Conservation (phyloP, 1,140 invertebrate genomes). For the Drosophila suzukii region DNA sequence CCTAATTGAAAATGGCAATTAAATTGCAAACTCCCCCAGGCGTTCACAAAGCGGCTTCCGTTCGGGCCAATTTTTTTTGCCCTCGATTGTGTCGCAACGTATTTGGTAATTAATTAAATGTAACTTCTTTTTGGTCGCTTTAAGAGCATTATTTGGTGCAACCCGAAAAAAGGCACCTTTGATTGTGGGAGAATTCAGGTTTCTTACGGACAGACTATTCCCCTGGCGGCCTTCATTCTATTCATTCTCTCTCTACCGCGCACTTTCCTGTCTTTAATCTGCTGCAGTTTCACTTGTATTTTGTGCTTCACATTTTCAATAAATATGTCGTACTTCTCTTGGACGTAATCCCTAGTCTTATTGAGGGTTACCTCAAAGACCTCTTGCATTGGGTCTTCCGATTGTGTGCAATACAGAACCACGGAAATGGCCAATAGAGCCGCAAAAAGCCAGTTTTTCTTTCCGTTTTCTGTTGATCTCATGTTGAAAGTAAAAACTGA, state of each 20-base stretch:
- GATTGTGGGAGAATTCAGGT: not conserved
- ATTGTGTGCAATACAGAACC: not conserved
- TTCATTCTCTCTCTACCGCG: not conserved
- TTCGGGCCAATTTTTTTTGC: constrained; percentile 20
- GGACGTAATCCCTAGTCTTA: not conserved
- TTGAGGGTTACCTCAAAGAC: not conserved
- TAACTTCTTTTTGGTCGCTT: constrained; percentile 10
- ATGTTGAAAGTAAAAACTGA: not conserved
- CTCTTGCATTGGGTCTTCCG: not conserved
- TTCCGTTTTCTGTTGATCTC: not conserved
- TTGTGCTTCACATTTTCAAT: not conserved
- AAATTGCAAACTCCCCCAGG: constrained; percentile 38
- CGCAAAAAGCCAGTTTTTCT: too few relatives aligned
- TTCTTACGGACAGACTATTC: not conserved
- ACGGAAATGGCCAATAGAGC: not conserved
- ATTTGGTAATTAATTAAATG: constrained; percentile 63
- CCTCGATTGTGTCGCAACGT: constrained; percentile 8
- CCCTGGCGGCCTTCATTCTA: not conserved
- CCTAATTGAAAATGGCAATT: constrained; percentile 79
- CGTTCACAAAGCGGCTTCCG: constrained; percentile 18
- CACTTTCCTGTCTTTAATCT: not conserved
- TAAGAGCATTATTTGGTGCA: not conserved
- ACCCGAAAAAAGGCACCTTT: not conserved
- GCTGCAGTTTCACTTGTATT: not conserved
- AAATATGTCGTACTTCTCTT: not conserved